These are phyloP conservation scores for Babylonia areolata DNA, from an alignment of 1,140 invertebrate genomes.

Conservation along the genomic window DNA sequence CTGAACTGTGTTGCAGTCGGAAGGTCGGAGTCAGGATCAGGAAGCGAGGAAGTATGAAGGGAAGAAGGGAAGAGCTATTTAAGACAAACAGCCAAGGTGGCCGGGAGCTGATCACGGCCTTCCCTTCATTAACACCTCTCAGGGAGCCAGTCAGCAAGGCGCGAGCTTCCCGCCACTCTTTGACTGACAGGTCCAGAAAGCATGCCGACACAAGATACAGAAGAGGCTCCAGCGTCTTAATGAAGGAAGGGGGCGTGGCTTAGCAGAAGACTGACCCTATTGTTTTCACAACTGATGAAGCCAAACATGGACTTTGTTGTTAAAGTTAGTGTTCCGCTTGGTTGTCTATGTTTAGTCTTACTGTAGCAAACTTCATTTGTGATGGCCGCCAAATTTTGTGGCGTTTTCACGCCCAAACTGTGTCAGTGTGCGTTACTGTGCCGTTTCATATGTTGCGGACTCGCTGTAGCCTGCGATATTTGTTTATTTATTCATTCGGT, in stretches of 20 bases:
- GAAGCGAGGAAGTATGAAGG: background rate
- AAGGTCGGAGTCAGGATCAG: background rate
- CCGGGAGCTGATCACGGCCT: background rate
- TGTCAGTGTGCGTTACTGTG: too few species aligned
- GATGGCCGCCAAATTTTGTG: too few species aligned
- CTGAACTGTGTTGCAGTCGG: background rate
- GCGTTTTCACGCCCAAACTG: too few species aligned
- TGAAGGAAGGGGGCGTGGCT: background rate
- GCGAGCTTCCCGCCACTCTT: background rate
- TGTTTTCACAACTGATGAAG: background rate
- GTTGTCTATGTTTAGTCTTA: too few species aligned
- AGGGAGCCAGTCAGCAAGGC: background rate
- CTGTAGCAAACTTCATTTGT: too few species aligned
- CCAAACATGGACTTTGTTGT: background rate
- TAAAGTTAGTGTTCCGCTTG: background rate
- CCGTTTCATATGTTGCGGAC: too few species aligned
- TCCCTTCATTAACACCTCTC: background rate
- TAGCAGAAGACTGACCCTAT: background rate
- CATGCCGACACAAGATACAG: background rate
- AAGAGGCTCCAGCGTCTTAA: background rate
- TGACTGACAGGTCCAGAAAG: background rate
- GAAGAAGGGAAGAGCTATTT: background rate
- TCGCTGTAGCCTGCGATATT: too few species aligned
- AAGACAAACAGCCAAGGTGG: background rate
- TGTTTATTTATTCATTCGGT: background rate